These are phyloP conservation scores for Drosophila affinis DNA, from an alignment of 2,888 invertebrate genomes.

Conservation along the genomic window DNA sequence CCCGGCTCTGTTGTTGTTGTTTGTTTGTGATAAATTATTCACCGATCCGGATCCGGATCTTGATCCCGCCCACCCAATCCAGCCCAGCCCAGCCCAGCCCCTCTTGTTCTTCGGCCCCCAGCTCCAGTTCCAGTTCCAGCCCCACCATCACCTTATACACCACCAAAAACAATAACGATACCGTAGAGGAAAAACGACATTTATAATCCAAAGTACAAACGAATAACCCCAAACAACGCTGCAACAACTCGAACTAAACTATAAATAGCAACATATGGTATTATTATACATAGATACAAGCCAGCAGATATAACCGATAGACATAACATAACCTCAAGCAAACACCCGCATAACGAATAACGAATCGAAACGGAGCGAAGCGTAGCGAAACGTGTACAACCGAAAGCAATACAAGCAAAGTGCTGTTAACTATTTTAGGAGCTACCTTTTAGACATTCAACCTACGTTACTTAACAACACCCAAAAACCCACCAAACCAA, in stretches of 20 bases:
- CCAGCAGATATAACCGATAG: slow-evolving; percentile 44
- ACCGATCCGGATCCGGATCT: slow-evolving; percentile 41
- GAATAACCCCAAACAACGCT: slow-evolving; percentile 43
- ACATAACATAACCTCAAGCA: slow-evolving; percentile 57
- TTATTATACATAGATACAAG: slow-evolving; percentile 60
- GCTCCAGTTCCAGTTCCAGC: slow-evolving; percentile 17
- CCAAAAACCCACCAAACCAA: slow-evolving; percentile 43
- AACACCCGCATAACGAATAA: slow-evolving; percentile 20
- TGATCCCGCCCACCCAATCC: slow-evolving; percentile 41
- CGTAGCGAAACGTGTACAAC: slow-evolving; percentile 44
- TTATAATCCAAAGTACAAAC: slow-evolving; percentile 76
- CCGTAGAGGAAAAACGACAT: slow-evolving; percentile 59
- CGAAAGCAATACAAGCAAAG: slow-evolving; percentile 73
- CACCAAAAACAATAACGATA: slow-evolving; percentile 57
- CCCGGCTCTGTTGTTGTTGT: slow-evolving; percentile 44
- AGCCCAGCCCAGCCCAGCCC: slow-evolving; percentile 11
- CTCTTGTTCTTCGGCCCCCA: slow-evolving; percentile 22
- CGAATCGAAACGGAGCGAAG: slow-evolving; percentile 24
- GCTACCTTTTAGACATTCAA: slow-evolving; percentile 49
- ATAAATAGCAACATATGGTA: slow-evolving; percentile 75
- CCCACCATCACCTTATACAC: slow-evolving; percentile 49
- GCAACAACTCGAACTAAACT: slow-evolving; percentile 46
- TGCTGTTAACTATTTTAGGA: slow-evolving; percentile 74
- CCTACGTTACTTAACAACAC: slow-evolving; percentile 64
- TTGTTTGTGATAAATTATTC: slow-evolving; percentile 47